These are phyloP conservation scores for Crenuchus spilurus DNA, from an alignment of 2,797 vertebrate genomes.

Conservation along the genomic window DNA sequence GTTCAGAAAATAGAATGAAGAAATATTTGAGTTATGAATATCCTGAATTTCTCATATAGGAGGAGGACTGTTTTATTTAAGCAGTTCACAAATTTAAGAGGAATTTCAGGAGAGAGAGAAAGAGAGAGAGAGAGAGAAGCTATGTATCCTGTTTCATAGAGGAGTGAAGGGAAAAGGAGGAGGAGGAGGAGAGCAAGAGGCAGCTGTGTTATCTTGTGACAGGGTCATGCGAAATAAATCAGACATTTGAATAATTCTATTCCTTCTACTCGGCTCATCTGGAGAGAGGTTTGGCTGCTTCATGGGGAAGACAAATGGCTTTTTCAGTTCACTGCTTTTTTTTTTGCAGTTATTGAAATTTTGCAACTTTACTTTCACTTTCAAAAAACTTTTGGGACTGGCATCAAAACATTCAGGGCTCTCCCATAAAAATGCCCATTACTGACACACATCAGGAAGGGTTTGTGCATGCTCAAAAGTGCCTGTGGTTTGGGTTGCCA, in stretches of 20 bases:
- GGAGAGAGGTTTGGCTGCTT: slow-evolving; percentile 17
- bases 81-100: not conserved
- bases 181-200: slow-evolving; percentile 28
- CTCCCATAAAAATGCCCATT: too few species aligned
- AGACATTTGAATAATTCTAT: slow-evolving; percentile 63
- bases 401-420: too few species aligned
- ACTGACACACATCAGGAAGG: too few species aligned
- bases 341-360: too few species aligned
- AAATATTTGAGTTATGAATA: slow-evolving; percentile 48
- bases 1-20: slow-evolving; percentile 44
- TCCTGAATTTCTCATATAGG: slow-evolving; percentile 32
- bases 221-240: slow-evolving; percentile 63
- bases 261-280: slow-evolving; percentile 35
- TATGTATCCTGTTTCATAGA: slow-evolving; percentile 21
- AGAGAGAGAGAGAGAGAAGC: not conserved
- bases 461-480: too few species aligned
- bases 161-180: slow-evolving; percentile 4
- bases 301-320: not conserved
- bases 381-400: too few species aligned
- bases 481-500: too few species aligned
- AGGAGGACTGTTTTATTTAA: slow-evolving; percentile 9
- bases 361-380: too few species aligned
- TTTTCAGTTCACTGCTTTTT: too few species aligned
- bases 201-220: slow-evolving; percentile 59
- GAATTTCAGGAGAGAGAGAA: slow-evolving; percentile 19